These are phyloP conservation scores for Chelonia mydas DNA, from an alignment of 2,797 vertebrate species.

Conservation along the genomic window DNA sequence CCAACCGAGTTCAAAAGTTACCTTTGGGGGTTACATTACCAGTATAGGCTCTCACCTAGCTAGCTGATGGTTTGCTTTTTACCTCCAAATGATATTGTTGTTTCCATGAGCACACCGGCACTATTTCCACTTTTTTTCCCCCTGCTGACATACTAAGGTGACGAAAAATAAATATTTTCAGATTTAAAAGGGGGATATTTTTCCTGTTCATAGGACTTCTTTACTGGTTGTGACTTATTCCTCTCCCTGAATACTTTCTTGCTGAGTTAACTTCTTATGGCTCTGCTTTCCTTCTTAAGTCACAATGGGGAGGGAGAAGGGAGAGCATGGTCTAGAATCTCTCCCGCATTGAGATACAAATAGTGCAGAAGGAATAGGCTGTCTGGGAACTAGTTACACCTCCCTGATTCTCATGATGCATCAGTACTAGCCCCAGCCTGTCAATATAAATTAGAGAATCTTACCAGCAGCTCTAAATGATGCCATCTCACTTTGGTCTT, in stretches of 20 bases:
- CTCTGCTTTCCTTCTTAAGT: not conserved
- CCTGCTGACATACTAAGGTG: not conserved
- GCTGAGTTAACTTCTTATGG: not conserved
- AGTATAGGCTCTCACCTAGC: not conserved
- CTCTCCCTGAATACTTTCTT: not conserved
- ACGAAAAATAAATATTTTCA: not conserved
- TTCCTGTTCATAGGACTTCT: slow-evolving; percentile 14
- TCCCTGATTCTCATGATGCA: not conserved
- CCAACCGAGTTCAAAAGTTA: not conserved
- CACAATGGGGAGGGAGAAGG: not conserved
- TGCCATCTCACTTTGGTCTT: not conserved
- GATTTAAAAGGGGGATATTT: not conserved
- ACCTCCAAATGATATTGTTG: not conserved
- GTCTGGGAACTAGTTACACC: not conserved
- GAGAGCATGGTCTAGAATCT: fast-evolving
- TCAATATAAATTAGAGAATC: not conserved
- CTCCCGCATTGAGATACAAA: fast-evolving
- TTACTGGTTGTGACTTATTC: not conserved
- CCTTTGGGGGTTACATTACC: not conserved
- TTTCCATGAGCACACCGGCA: not conserved
- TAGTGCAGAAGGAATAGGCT: not conserved
- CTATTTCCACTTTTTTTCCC: not conserved
- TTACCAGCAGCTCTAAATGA: not conserved
- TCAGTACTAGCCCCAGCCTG: not conserved
- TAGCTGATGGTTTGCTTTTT: not conserved